phyloP scores from a whole-genome alignment of 2,888 invertebrate species.

The Drosophila flavopinicola region DNA sequence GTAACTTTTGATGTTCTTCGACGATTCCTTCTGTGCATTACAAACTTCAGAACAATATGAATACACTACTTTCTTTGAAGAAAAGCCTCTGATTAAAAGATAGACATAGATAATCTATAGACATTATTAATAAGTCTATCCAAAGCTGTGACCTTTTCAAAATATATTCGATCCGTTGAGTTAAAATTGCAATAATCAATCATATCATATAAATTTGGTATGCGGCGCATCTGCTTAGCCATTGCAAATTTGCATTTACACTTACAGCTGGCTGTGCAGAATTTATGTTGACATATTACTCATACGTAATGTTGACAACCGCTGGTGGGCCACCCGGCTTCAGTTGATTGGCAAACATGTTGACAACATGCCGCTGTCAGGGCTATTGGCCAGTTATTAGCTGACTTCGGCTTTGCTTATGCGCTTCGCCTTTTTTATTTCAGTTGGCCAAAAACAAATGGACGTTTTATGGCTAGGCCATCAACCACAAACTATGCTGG shows the following conservation, averaged over 20 bases:
- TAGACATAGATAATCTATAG: background rate
- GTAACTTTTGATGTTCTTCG: no score
- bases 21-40: no score
- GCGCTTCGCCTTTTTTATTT: constrained; percentile 17
- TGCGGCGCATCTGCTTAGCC: background rate
- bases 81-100: background rate
- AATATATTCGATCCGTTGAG: background rate
- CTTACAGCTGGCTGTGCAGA: constrained; percentile 3
- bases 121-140: no score
- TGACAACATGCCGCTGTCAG: constrained; percentile 45
- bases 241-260: constrained; percentile 25
- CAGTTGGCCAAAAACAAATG: constrained; percentile 63
- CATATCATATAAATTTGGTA: constrained; percentile 1
- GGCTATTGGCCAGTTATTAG: constrained; percentile 66
- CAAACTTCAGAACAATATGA: no score
- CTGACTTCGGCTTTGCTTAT: constrained; percentile 38
- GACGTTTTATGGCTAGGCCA: constrained; percentile 71
- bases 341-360: constrained; percentile 52
- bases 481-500: constrained; percentile 74
- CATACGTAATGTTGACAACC: constrained; percentile 46
- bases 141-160: background rate
- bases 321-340: constrained; percentile 5
- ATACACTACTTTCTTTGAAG: no score
- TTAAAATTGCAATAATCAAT: background rate
- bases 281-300: constrained; percentile 44